Base-by-base conservation (phyloP, 2,888 invertebrate genomes). In the Criorhina ranunculi region DNA sequence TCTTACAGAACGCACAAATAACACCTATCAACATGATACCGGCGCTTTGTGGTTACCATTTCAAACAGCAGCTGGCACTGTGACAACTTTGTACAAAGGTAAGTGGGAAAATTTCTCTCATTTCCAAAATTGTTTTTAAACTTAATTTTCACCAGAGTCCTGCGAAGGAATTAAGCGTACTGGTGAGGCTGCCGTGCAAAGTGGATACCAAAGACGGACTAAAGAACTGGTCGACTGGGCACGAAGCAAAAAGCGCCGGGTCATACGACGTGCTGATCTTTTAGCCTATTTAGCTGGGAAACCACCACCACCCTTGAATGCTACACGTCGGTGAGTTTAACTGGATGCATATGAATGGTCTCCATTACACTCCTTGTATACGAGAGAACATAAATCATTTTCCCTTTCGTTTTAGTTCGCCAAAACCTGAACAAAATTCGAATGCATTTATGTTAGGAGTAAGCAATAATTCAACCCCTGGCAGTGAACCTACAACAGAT, bases 11-110 rank as follows among this genome's bases (percentile, higher is more conserved):
- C 94, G 95, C 87, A 93, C 94, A 67, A 90, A 88, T 85, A 91
- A 92, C 86, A 87, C 87, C 72, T 90, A 87, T 87, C 91, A 80
- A 6, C 75, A 92, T 53, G 93, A 93, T 88, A 94, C 95, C 87
- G 94, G 94, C 85, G 93, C 94, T 82, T 91, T 95, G 80, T 96
- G 96, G 96, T 91, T 95, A 90, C 95, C 96, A 88, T 96, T 96
- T 92, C 96, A 96, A 92, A 95, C 95, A 88, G 96, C 96, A 88
- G 96, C 96, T 88, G 95, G 95, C 77, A 95, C 95, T 87, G 95
- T 96, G 87, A 96, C 96, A 86, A 93, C 95, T 73, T 92, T 96
- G 87, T 96, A 96, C 91, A 96, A 95, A 95, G 96, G 96, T 95
- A 91, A 66, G 11, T 42, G 66, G n/a, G n/a, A n/a, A n/a, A n/a